These are phyloP conservation scores for Trissolcus japonicus DNA, from an alignment of 2,888 invertebrate genomes.

Conservation along the genomic window DNA sequence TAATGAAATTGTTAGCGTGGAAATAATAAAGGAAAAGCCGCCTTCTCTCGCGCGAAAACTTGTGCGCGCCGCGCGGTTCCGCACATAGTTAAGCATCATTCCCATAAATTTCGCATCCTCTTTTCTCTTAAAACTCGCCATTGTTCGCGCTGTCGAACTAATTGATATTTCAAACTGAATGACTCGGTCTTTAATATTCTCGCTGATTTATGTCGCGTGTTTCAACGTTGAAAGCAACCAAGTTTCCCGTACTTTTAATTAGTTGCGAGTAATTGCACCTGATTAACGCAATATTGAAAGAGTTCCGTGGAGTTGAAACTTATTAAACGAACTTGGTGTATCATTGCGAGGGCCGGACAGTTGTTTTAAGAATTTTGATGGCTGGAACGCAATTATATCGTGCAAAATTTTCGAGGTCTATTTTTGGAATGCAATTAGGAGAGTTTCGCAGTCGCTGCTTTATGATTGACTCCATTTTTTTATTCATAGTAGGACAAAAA, in stretches of 20 bases:
- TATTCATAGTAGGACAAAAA: no score
- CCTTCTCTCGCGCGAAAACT: no score
- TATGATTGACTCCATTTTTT: neutral
- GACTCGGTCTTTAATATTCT: conserved; percentile 19
- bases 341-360: conserved; percentile 14
- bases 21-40: no score
- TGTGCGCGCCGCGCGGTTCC: no score
- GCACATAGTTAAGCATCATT: conserved; percentile 4
- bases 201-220: conserved; percentile 24
- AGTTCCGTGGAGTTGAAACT: conserved; percentile 9
- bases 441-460: conserved; percentile 17
- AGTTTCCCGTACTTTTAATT: conserved; percentile 18
- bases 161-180: conserved; percentile 30
- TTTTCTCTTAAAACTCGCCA: conserved; percentile 9
- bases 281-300: conserved; percentile 21
- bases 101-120: conserved; percentile 11
- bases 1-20: conserved; percentile 36
- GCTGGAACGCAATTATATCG: conserved; percentile 28
- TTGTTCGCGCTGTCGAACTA: conserved; percentile 23
- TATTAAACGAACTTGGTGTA: conserved; percentile 23
- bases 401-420: conserved; percentile 7
- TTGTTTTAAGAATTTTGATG: conserved; percentile 13
- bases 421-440: conserved; percentile 26
- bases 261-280: conserved; percentile 11
- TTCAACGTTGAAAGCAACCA: conserved; percentile 10